These are phyloP conservation scores for Acestrorhynchus altus DNA, from an alignment of 2,797 vertebrate species.

Conservation along the genomic window DNA sequence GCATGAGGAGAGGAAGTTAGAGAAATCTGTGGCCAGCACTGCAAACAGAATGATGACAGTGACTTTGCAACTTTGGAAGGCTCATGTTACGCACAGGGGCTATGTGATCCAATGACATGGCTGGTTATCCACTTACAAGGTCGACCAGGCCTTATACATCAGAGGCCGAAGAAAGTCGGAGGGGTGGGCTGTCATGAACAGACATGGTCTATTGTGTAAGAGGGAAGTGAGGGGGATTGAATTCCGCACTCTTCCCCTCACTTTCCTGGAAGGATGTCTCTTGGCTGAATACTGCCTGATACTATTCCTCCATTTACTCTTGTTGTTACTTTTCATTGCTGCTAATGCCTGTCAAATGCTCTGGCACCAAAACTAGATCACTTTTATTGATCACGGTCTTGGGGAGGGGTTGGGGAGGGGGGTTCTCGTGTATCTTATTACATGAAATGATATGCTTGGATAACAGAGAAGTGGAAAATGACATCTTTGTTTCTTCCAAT, in stretches of 20 bases:
- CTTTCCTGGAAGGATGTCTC: conserved; percentile 43
- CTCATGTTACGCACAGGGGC: conserved; percentile 30
- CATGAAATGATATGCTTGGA: conserved; percentile 11
- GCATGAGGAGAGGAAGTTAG: not conserved
- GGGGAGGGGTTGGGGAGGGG: no score
- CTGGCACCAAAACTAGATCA: not conserved
- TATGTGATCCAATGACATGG: conserved; percentile 28
- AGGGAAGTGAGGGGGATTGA: conserved; percentile 18
- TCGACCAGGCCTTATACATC: conserved; percentile 39
- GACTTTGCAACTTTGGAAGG: conserved; percentile 41
- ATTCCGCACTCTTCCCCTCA: conserved; percentile 18
- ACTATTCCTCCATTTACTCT: conserved; percentile 24
- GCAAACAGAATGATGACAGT: conserved; percentile 24
- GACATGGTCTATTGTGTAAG: conserved; percentile 28
- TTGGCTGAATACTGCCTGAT: not conserved
- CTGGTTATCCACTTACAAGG: conserved; percentile 41
- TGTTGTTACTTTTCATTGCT: not conserved
- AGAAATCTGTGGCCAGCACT: not conserved
- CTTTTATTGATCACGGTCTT: not conserved
- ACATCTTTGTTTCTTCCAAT: not conserved
- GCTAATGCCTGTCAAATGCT: not conserved
- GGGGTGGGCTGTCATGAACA: conserved; percentile 14
- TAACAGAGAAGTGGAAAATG: not conserved
- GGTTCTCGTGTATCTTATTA: not conserved
- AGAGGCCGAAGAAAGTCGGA: conserved; percentile 2